Conservation (phyloP, 2,113 vertebrate species). For the Vulpes lagopus region DNA sequence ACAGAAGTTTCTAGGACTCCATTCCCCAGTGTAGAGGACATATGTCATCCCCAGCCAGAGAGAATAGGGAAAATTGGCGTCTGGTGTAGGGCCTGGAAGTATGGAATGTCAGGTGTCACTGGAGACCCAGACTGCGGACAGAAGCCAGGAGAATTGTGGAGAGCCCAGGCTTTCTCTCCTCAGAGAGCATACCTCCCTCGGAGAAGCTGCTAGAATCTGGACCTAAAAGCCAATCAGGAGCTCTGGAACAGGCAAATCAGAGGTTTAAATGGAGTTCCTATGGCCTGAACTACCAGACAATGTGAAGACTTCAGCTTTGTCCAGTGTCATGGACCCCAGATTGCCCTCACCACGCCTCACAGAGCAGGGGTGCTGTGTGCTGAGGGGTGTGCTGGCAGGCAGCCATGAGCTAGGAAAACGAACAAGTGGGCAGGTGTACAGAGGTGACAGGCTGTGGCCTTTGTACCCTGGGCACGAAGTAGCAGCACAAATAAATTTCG, state of each 20-base stretch:
- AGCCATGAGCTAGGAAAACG: background rate
- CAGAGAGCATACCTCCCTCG: background rate
- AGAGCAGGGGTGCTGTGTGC: too few relatives aligned
- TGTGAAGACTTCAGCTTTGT: background rate
- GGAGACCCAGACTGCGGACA: fast-evolving
- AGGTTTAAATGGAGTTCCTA: background rate
- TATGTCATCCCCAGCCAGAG: background rate
- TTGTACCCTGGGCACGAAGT: background rate
- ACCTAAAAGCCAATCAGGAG: background rate
- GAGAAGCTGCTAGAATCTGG: background rate
- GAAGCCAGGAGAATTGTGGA: background rate
- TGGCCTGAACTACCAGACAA: background rate
- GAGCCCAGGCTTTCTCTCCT: background rate
- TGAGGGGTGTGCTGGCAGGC: background rate
- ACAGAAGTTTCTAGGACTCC: background rate
- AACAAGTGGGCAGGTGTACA: background rate
- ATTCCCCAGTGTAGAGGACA: background rate
- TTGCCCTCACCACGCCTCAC: background rate
- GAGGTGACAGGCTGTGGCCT: background rate
- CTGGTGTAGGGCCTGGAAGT: background rate
- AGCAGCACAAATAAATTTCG: background rate
- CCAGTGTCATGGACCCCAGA: background rate
- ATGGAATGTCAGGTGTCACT: background rate
- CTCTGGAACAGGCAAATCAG: background rate
- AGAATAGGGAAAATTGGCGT: background rate